These are phyloP conservation scores for Parelbella ahira DNA, from an alignment of 2,888 invertebrate species.

Conservation along the genomic window DNA sequence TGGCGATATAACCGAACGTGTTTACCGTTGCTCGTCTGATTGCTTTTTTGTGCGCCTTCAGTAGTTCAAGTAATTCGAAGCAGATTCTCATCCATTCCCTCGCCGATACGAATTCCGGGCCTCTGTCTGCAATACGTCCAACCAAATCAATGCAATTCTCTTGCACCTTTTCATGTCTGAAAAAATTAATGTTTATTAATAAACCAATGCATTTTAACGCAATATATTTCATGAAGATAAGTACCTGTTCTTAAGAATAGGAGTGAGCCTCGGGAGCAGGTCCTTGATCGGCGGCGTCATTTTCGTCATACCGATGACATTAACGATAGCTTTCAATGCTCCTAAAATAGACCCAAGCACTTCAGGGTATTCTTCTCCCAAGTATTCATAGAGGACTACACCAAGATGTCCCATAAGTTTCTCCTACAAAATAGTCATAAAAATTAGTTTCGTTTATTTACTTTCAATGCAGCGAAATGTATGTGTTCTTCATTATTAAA, in stretches of 20 bases:
- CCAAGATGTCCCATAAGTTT: conserved; percentile 99
- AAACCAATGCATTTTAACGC: conserved; percentile 6
- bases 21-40: conserved; percentile 99
- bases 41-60: conserved; percentile 99
- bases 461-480: no score
- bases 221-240: conserved; percentile 8
- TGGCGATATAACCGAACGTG: conserved; percentile 99
- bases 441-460: neutral
- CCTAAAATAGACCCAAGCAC: conserved; percentile 98
- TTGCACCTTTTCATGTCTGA: conserved; percentile 96
- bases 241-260: conserved; percentile 97
- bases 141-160: conserved; percentile 99
- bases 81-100: conserved; percentile 99
- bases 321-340: conserved; percentile 99
- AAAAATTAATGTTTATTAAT: conserved; percentile 32
- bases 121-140: conserved; percentile 98
- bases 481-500: no score
- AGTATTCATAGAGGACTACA: conserved; percentile 98
- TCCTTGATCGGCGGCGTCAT: conserved; percentile 99
- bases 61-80: conserved; percentile 96
- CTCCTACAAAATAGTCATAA: conserved; percentile 80
- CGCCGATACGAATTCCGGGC: conserved; percentile 99
- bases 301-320: conserved; percentile 99
- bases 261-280: conserved; percentile 96
- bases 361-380: conserved; percentile 99